phyloP scores from a whole-genome alignment of 2,888 invertebrate species.

The Drosophila histrio region DNA sequence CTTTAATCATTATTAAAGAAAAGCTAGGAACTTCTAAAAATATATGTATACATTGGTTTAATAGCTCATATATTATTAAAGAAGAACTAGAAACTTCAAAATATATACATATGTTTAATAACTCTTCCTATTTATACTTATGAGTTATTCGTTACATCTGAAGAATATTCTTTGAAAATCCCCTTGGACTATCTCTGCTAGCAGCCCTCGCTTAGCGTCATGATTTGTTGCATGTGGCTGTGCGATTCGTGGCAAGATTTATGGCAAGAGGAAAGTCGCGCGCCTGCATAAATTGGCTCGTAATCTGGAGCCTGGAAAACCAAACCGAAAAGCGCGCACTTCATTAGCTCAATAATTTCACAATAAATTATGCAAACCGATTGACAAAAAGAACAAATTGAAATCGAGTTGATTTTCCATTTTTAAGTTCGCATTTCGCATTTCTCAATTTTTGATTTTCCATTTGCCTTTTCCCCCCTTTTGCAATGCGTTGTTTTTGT shows the following conservation, averaged over 20 bases:
- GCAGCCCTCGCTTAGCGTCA: slow-evolving; percentile 34
- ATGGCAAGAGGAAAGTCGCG: slow-evolving; percentile 58
- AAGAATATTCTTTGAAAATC: neutral
- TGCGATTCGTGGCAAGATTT: slow-evolving; percentile 67
- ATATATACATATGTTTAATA: no score
- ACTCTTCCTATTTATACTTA: neutral
- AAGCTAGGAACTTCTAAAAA: no score
- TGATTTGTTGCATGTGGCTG: slow-evolving; percentile 70
- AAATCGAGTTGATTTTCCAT: slow-evolving; percentile 31
- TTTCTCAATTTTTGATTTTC: neutral
- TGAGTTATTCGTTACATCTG: neutral
- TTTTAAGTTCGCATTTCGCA: neutral
- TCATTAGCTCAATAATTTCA: slow-evolving; percentile 76
- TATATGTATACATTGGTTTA: no score
- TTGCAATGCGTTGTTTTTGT: slow-evolving; percentile 3
- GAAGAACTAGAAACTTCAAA: no score
- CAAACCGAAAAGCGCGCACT: slow-evolving; percentile 56
- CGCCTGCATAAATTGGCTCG: slow-evolving; percentile 73
- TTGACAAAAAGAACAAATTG: slow-evolving; percentile 44
- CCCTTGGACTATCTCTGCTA: neutral
- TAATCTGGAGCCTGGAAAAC: slow-evolving; percentile 55
- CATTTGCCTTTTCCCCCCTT: neutral
- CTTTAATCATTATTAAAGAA: no score
- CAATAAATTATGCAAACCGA: slow-evolving; percentile 71
- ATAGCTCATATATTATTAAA: no score